These are phyloP conservation scores for Fulmarus glacialis DNA, from an alignment of 2,113 vertebrate genomes.

Conservation along the genomic window DNA sequence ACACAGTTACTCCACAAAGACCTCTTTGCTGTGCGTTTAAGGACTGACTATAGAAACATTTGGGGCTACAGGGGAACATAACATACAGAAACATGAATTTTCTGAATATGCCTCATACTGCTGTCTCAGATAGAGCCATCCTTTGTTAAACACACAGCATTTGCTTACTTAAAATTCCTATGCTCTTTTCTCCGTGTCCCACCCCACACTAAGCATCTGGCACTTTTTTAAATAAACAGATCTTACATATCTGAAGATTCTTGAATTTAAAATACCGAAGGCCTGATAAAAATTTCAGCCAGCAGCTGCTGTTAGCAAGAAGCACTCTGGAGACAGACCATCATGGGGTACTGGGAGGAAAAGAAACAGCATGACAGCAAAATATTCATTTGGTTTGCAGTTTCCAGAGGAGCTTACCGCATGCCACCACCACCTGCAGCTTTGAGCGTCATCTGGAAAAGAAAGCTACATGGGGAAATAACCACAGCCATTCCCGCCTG, in stretches of 20 bases:
- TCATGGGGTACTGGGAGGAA: neutral
- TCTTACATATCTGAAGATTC: slow-evolving; percentile 33
- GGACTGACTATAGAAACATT: neutral
- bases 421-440: slow-evolving; percentile 20
- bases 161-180: neutral
- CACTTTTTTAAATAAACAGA: neutral
- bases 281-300: slow-evolving; percentile 63
- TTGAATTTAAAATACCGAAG: slow-evolving; percentile 59
- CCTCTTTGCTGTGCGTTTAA: neutral
- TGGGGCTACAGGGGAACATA: neutral
- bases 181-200: neutral
- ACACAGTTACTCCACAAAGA: neutral
- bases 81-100: neutral
- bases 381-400: neutral
- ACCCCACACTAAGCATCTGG: slow-evolving; percentile 25
- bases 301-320: slow-evolving; percentile 66
- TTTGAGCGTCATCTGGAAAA: neutral
- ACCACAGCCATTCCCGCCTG: neutral
- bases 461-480: neutral
- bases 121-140: neutral
- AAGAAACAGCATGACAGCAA: slow-evolving; percentile 1
- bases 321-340: slow-evolving; percentile 46
- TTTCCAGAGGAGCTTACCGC: neutral
- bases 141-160: neutral
- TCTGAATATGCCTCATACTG: neutral